Percentiles rank a stretch among this genome's conserved stretches.
Evolutionary conservation across 2,888 invertebrate genomes (phyloP).

Genomic region (Crossocerus cetratus): DNA sequence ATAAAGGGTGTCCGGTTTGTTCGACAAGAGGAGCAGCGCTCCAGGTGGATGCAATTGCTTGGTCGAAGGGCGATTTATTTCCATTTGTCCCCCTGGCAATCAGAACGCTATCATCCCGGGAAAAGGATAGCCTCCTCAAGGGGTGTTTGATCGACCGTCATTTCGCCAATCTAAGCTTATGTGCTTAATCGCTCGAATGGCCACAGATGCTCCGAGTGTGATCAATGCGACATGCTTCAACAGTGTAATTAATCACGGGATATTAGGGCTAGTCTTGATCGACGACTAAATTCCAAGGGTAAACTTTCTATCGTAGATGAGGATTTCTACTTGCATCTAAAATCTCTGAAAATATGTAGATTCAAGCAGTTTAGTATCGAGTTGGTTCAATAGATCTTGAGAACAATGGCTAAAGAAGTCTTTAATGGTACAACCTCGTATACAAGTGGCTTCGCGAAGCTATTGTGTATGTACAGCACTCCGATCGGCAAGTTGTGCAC

Average conservation of each 20-base stretch:
- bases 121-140: constrained; percentile 12
- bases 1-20: constrained; percentile 35
- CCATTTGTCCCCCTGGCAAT: constrained; percentile 41
- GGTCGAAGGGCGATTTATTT: constrained; percentile 44
- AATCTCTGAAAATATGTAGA: no score
- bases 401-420: no score
- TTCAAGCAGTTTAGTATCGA: no score
- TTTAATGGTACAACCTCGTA: no score
- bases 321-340: no score
- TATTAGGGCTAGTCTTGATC: background rate
- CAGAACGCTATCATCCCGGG: constrained; percentile 28
- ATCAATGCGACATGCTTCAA: background rate
- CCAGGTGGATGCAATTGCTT: constrained; percentile 12
- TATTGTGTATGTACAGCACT: no score
- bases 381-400: no score
- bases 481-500: background rate
- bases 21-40: constrained; percentile 20
- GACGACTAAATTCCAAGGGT: no score
- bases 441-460: no score
- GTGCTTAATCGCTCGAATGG: background rate
- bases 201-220: constrained; percentile 1
- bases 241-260: background rate
- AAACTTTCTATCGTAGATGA: no score
- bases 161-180: constrained; percentile 3
- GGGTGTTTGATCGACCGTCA: constrained; percentile 27